A percentile compares a stretch with the other conserved stretches of the same genome.
Evolutionary conservation across 1,140 invertebrate genomes (phyloP).

Genomic region (Sycobia sp.): DNA sequence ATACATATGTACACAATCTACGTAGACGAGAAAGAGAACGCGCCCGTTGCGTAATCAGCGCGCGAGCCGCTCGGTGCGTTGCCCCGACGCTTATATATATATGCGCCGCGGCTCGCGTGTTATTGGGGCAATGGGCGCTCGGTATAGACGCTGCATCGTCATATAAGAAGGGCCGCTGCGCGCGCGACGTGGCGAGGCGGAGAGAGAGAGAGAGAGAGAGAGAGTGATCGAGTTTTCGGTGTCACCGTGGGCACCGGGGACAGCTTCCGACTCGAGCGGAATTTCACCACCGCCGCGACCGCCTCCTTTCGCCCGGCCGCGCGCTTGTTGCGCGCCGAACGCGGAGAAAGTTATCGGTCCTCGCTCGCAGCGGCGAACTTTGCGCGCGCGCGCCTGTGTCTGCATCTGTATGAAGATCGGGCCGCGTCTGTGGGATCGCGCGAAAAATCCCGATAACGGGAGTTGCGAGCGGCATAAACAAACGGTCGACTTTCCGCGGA

Average conservation of each 20-base stretch:
- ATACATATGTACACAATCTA: no score
- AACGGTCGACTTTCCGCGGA: no score
- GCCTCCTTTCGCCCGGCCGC: neutral
- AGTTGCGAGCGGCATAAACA: no score
- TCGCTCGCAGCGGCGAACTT: neutral
- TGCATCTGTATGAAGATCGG: neutral
- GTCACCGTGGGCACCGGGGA: no score
- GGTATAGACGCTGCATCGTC: neutral
- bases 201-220: no score
- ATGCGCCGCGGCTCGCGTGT: neutral
- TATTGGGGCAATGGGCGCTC: neutral
- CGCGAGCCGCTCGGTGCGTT: slow-evolving; percentile 31
- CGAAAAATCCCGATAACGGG: no score
- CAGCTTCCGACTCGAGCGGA: neutral
- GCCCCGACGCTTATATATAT: neutral
- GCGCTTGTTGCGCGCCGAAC: no score
- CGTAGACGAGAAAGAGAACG: no score
- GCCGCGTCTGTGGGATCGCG: neutral
- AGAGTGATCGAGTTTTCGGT: no score
- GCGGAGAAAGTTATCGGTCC: neutral
- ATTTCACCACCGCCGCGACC: neutral
- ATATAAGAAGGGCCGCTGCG: neutral
- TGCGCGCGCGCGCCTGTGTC: neutral
- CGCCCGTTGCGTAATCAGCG: no score
- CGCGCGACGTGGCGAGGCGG: slow-evolving; percentile 1